Base-by-base conservation (phyloP, 2,113 vertebrate species). In the Pseudolaguvia tuberculata region DNA sequence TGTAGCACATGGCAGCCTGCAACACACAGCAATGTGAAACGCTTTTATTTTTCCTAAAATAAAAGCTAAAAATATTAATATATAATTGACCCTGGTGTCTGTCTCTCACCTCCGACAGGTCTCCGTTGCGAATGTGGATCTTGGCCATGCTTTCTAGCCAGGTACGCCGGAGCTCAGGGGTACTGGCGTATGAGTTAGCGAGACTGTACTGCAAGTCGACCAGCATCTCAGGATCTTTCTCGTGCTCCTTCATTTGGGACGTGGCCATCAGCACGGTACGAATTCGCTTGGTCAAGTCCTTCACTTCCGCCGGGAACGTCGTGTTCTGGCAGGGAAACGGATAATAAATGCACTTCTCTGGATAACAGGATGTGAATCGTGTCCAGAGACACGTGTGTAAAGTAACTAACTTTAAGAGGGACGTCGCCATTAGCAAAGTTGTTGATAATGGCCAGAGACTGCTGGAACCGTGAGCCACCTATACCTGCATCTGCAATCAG, bases 81-180 rank as follows among this genome's bases (percentile, higher is more conserved):
- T 21, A 42, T 14, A 42, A 63, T 7, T 18, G 21, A 14, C 10
- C 1, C 39, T 6, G 6, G 31, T 6, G 31, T 35, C 31, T 7
- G n/a, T 11, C 10, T 29, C 20, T 23, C 86, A 99, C 97, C 96
- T 99, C 97, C 1, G 97, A 99, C 53, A 99, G 91, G 81, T 99
- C 97, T 73, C 97, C 95, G 0, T 97, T 99, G 81, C 95, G 92
- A 1, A 94, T 94, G 0, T 99, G 97, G 76, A 99, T 93, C 83
- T 97, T 98, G 79, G 97, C 95, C 97, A 98, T 98, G 88, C 95
- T 99, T 88, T 99, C 97, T 9, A 99, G 89, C 97, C 97, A 99
- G 0, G 97, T 98, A 82, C 96, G 93, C 0, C 97, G 92, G 0
- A 99, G 87, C 83, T 99, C 97, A 0, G 97, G 96, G 0, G 96